Evolutionary conservation across 2,113 vertebrate species (phyloP).

Genomic region (Suricata suricatta): DNA sequence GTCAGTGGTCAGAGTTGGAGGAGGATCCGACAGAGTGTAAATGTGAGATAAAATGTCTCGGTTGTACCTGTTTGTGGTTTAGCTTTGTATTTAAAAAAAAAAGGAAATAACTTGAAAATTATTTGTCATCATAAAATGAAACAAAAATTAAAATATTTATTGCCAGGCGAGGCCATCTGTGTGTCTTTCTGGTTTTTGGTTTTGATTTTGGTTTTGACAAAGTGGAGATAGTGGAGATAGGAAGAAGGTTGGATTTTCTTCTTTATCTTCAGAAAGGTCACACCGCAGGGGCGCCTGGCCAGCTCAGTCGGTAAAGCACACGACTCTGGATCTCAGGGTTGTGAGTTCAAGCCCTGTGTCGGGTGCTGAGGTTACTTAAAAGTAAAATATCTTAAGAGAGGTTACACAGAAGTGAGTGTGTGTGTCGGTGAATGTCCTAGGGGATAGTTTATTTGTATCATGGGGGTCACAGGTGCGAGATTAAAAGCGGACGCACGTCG

Average conservation of each 20-base stretch:
- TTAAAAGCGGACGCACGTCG: not conserved
- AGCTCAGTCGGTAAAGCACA: not conserved
- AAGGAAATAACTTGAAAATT: constrained; percentile 86
- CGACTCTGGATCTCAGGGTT: not conserved
- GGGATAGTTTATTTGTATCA: not conserved
- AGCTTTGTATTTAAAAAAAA: constrained; percentile 86
- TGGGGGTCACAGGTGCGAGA: not conserved
- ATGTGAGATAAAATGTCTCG: constrained; percentile 70
- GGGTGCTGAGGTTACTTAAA: not conserved
- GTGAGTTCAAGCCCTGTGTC: not conserved
- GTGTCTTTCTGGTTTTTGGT: constrained; percentile 52
- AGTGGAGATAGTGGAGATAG: not conserved
- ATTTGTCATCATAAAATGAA: constrained; percentile 85
- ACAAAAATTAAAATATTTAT: constrained; percentile 88
- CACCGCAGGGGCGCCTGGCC: not conserved
- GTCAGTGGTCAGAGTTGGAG: constrained; percentile 56
- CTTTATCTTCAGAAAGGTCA: not conserved
- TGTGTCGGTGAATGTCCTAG: not conserved
- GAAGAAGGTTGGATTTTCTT: not conserved
- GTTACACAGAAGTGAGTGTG: not conserved
- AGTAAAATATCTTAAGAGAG: not conserved
- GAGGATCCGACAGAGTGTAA: constrained; percentile 59
- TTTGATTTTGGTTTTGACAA: not conserved
- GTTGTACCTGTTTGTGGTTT: constrained; percentile 81
- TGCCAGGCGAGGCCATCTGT: constrained; percentile 79